Base-by-base conservation (phyloP, 1,140 invertebrate genomes). In the Drosophila suzukii region DNA sequence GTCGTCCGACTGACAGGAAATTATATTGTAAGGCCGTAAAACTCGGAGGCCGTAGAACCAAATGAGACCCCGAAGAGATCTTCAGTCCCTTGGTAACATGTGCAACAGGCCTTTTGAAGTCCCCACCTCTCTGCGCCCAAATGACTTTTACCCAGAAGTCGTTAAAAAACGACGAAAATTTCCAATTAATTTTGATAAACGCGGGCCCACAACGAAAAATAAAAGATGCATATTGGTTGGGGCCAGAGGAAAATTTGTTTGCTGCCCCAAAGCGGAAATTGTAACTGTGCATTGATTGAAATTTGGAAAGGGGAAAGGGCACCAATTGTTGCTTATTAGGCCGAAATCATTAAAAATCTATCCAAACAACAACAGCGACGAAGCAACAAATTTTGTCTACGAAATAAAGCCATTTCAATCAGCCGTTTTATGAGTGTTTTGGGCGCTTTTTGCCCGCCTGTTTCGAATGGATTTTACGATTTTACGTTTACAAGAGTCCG, bases 131-230 rank as follows among this genome's bases (percentile, higher is more conserved):
- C 72, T 50, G 56, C 63, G 32, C 62, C 59, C 70, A 71, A 83
- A 89, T 89, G 84, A 89, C 80, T 89, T 89, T 89, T 89, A 89
- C 80, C 61, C 85, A 89, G 84, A 89, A 89, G 84, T 89, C 84
- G 85, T 89, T 89, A 89, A 89, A 88, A 89, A 89, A 71, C 84
- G 79, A 89, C 84, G 80, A 89, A 88, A 88, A 88, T 89, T 89
- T 89, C 74, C 84, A 89, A 89, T 89, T 89, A 89, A 89, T 89
- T 88, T 89, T 89, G 84, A 89, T 89, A 89, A 89, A 89, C 85
- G 77, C 77, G 68, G 39, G 66, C 65, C 80, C 75, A 68, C 51
- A 56, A 58, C 30, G 55, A 61, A 47, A 53, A 27, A 27, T 17
- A 53, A 46, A 67, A 60, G 47, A 41, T 77, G 58, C 63, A 68